Conservation (phyloP, 1,140 invertebrate genomes). For the Papilio aristodemus region DNA sequence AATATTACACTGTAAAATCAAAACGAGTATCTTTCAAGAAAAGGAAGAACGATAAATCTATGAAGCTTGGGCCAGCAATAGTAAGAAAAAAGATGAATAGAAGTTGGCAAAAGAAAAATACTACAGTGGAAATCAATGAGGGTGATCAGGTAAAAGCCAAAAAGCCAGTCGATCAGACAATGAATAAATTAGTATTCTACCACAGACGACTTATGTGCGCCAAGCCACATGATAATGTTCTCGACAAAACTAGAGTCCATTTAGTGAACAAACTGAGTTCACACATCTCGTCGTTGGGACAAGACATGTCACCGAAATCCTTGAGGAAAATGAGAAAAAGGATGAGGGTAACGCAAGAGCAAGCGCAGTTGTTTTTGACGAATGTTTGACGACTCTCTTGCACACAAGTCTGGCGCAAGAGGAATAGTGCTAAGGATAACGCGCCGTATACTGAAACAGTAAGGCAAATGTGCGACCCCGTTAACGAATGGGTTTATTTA, state of each 20-base stretch:
- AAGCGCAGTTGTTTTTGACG: constrained; percentile 63
- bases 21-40: constrained; percentile 37
- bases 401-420: constrained; percentile 30
- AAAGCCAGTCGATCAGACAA: constrained; percentile 35
- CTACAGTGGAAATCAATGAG: constrained; percentile 13
- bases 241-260: constrained; percentile 47
- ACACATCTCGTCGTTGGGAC: constrained; percentile 45
- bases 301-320: constrained; percentile 47
- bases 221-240: constrained; percentile 42
- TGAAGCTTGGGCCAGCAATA: constrained; percentile 43
- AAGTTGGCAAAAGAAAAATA: constrained; percentile 37
- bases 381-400: constrained; percentile 55
- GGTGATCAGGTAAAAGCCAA: neutral
- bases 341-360: constrained; percentile 58
- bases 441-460: constrained; percentile 41
- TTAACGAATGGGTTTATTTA: constrained; percentile 44
- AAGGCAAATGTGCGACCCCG: constrained; percentile 43
- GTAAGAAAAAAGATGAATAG: constrained; percentile 45
- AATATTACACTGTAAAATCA: constrained; percentile 56
- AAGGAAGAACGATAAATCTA: constrained; percentile 47
- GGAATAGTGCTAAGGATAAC: constrained; percentile 29
- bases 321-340: constrained; percentile 61
- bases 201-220: constrained; percentile 49
- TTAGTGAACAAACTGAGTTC: constrained; percentile 50
- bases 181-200: constrained; percentile 53